These are phyloP conservation scores for Mesaphorura yosii DNA, from an alignment of 1,140 invertebrate species.

Conservation along the genomic window DNA sequence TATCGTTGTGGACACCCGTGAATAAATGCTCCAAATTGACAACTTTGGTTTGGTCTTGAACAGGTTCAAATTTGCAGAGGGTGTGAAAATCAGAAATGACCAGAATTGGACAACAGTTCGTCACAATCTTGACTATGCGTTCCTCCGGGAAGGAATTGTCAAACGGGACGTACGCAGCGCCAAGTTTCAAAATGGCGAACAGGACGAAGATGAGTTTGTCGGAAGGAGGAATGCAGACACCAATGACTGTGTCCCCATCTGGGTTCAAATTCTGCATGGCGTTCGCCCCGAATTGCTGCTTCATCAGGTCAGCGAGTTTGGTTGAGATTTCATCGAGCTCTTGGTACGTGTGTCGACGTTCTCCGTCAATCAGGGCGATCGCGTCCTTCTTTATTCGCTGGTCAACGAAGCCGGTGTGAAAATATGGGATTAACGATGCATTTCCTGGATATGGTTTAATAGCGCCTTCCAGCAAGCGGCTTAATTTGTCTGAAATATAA, in stretches of 20 bases:
- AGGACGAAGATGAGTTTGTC: constrained; percentile 55
- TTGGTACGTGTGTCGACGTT: neutral
- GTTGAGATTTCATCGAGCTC: constrained; percentile 13
- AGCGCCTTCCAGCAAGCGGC: constrained; percentile 10
- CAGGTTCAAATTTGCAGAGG: constrained; percentile 16
- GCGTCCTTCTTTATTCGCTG: neutral
- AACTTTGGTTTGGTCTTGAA: neutral
- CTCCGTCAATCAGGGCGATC: constrained; percentile 14
- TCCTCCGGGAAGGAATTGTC: constrained; percentile 60
- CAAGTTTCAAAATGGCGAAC: constrained; percentile 64
- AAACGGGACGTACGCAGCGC: constrained; percentile 67
- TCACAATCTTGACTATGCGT: constrained; percentile 61
- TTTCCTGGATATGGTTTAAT: constrained; percentile 16
- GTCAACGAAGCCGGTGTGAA: neutral
- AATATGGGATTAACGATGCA: constrained; percentile 12
- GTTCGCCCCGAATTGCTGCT: neutral
- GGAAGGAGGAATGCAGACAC: constrained; percentile 61
- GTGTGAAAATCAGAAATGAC: constrained; percentile 17
- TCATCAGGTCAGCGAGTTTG: constrained; percentile 6
- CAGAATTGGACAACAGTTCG: constrained; percentile 32
- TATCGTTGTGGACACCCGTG: neutral
- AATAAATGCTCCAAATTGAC: neutral
- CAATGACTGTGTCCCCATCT: constrained; percentile 37
- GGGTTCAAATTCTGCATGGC: constrained; percentile 8
- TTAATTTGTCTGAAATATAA: constrained; percentile 9